Evolutionary conservation across 2,113 vertebrate genomes (phyloP).

Genomic region (Lampris incognitus): DNA sequence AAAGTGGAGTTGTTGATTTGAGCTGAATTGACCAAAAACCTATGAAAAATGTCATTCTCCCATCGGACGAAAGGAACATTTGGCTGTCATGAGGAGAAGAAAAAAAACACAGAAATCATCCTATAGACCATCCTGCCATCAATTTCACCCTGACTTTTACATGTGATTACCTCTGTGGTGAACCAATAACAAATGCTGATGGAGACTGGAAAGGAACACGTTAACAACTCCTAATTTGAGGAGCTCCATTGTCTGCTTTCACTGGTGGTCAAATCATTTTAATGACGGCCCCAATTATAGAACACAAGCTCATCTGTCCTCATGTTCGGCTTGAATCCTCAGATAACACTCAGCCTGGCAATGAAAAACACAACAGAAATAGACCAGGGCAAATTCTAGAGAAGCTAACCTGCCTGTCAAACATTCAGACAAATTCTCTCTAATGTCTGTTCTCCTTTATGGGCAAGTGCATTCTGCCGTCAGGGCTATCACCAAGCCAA

Average conservation of each 20-base stretch:
- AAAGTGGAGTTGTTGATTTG: background rate
- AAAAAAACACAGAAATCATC: background rate
- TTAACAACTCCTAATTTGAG: background rate
- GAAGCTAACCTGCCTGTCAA: constrained; percentile 24
- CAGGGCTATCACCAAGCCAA: constrained; percentile 1
- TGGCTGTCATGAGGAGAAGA: background rate
- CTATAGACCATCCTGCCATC: background rate
- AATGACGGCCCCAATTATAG: constrained; percentile 31
- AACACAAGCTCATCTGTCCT: constrained; percentile 41
- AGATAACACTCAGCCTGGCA: constrained; percentile 22
- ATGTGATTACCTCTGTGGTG: background rate
- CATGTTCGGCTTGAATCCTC: constrained; percentile 4
- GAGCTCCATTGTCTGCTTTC: constrained; percentile 1
- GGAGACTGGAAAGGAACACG: background rate
- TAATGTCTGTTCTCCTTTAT: background rate
- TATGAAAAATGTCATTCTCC: background rate
- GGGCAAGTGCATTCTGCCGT: constrained; percentile 4
- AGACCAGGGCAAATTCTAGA: constrained; percentile 49
- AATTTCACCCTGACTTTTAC: background rate
- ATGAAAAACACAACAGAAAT: constrained; percentile 41
- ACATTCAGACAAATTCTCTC: background rate
- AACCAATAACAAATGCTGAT: background rate
- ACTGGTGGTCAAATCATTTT: constrained; percentile 28
- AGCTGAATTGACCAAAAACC: background rate
- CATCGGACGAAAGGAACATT: background rate